Conservation (phyloP, 1,140 invertebrate genomes). For the Chlorops oryzae region DNA sequence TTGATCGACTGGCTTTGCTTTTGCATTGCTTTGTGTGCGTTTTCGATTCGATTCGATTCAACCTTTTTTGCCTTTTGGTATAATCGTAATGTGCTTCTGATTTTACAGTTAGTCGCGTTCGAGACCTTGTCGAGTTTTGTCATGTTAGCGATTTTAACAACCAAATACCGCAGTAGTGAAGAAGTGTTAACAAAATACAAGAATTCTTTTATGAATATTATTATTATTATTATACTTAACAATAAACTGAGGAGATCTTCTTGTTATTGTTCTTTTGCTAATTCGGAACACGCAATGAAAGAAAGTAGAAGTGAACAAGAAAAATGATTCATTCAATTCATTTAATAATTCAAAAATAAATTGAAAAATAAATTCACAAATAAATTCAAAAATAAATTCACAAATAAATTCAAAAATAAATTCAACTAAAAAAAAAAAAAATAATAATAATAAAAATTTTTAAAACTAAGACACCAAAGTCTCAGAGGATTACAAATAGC, state of each 20-base stretch:
- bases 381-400: too few species aligned
- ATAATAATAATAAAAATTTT: conserved; percentile 8
- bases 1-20: conserved; percentile 24
- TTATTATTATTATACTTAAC: too few species aligned
- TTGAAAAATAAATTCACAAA: background rate
- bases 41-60: too few species aligned
- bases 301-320: too few species aligned
- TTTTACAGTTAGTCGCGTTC: conserved; percentile 49
- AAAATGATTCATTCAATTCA: too few species aligned
- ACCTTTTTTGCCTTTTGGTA: conserved; percentile 25
- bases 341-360: too few species aligned
- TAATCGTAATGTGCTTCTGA: conserved; percentile 46
- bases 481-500: too few species aligned
- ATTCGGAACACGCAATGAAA: too few species aligned
- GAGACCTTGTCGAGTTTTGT: conserved; percentile 48
- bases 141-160: conserved; percentile 35
- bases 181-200: conserved; percentile 38
- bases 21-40: conserved; percentile 17
- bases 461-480: too few species aligned
- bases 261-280: too few species aligned
- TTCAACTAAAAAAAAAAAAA: background rate
- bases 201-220: too few species aligned
- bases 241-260: too few species aligned
- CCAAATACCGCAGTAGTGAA: conserved; percentile 22
- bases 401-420: background rate